phyloP scores from a whole-genome alignment of 2,113 vertebrate species.

The Pyrgilauda ruficollis region DNA sequence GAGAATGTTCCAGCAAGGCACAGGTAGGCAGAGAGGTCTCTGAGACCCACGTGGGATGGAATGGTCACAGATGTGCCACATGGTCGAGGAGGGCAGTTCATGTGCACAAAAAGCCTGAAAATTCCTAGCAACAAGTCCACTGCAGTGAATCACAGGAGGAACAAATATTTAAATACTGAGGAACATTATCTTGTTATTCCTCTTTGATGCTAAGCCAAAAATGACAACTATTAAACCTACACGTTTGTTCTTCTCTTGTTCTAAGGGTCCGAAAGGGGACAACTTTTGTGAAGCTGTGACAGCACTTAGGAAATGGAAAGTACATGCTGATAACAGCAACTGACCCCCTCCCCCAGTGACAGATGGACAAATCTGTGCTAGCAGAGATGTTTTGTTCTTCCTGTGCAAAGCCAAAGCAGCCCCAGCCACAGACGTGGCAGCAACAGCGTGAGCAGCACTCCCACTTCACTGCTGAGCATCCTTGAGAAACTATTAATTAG shows the following conservation, averaged over 20 bases:
- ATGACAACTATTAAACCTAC: not conserved
- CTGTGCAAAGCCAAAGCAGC: not conserved
- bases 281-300: not conserved
- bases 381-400: not conserved
- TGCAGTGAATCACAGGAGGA: not conserved
- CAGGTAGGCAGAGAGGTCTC: not conserved
- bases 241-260: not conserved
- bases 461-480: constrained; percentile 17
- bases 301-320: not conserved
- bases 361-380: not conserved
- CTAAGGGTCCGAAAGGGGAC: not conserved
- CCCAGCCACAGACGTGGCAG: not conserved
- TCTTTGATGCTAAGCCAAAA: not conserved
- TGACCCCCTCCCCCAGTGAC: not conserved
- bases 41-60: not conserved
- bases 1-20: not conserved
- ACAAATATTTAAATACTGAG: not conserved
- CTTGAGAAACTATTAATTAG: constrained; percentile 58
- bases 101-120: not conserved
- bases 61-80: not conserved
- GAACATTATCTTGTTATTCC: not conserved
- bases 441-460: not conserved
- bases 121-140: not conserved
- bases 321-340: not conserved
- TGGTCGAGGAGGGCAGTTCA: not conserved